phyloP scores from a whole-genome alignment of 2,113 vertebrate species.

The Copsychus sechellarum region DNA sequence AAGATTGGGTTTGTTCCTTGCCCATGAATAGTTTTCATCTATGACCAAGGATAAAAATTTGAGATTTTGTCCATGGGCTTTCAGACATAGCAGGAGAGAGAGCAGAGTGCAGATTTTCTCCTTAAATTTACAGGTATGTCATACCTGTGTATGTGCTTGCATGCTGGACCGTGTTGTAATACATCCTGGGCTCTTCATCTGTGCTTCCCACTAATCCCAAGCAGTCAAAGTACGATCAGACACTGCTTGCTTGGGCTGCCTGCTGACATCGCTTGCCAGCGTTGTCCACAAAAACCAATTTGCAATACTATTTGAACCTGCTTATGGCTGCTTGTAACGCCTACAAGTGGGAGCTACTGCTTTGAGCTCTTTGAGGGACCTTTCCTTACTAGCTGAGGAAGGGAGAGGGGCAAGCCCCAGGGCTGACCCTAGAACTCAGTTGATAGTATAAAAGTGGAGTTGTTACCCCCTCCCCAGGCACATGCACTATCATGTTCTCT shows the following conservation, averaged over 20 bases:
- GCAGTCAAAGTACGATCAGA: not conserved
- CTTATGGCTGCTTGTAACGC: not conserved
- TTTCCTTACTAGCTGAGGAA: not conserved
- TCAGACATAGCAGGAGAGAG: not conserved
- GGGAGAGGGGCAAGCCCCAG: not conserved
- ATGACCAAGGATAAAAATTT: not conserved
- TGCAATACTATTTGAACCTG: not conserved
- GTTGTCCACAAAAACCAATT: not conserved
- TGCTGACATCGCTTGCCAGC: not conserved
- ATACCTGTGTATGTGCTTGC: not conserved
- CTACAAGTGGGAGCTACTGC: not conserved
- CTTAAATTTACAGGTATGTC: not conserved
- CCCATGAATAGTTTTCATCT: not conserved
- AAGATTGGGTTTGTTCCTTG: not conserved
- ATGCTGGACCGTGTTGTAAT: not conserved
- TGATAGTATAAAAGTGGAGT: not conserved
- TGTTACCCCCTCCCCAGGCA: not conserved
- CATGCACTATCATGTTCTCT: not conserved
- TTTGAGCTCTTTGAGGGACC: not conserved
- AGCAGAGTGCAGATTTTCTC: not conserved
- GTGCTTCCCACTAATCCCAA: not conserved
- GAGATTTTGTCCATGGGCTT: not conserved
- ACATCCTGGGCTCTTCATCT: not conserved
- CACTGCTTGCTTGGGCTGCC: not conserved
- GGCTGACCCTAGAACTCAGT: not conserved